phyloP scores from a whole-genome alignment of 1,140 invertebrate genomes.

The Megalopta genalis region DNA sequence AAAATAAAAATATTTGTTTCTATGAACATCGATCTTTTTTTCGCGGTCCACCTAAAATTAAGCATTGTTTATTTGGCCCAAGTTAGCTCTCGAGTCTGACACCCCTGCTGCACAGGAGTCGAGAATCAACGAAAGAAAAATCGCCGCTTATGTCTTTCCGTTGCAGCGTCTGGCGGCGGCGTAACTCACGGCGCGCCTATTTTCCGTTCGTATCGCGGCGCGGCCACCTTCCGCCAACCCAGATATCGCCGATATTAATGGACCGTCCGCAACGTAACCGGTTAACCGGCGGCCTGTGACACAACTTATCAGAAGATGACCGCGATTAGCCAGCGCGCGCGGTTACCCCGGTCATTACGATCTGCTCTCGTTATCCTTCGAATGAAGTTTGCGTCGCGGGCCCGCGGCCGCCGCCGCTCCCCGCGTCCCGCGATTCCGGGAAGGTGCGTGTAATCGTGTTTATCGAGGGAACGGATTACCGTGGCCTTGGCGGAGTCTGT shows the following conservation, averaged over 20 bases:
- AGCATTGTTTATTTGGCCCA: too few species aligned
- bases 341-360: constrained; percentile 18
- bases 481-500: neutral
- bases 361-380: constrained; percentile 6
- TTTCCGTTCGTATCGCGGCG: constrained; percentile 28
- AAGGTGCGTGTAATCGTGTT: neutral
- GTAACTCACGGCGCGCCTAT: neutral
- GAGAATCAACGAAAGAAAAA: too few species aligned
- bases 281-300: constrained; percentile 6
- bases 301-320: constrained; percentile 42
- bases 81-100: too few species aligned
- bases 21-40: too few species aligned
- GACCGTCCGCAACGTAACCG: constrained; percentile 15
- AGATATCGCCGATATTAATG: constrained; percentile 58
- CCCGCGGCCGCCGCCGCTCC: neutral
- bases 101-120: too few species aligned
- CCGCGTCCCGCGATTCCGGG: too few species aligned
- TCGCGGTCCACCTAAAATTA: too few species aligned
- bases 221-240: constrained; percentile 36
- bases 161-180: too few species aligned
- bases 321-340: constrained; percentile 20
- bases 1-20: too few species aligned
- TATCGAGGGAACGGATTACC: neutral
- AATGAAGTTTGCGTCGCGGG: neutral
- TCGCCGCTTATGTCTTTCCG: too few species aligned